Evolutionary conservation across 2,888 invertebrate genomes (phyloP), one percentile per base, ranked within the genome.

Genomic region (Mellilla xanthometata): DNA sequence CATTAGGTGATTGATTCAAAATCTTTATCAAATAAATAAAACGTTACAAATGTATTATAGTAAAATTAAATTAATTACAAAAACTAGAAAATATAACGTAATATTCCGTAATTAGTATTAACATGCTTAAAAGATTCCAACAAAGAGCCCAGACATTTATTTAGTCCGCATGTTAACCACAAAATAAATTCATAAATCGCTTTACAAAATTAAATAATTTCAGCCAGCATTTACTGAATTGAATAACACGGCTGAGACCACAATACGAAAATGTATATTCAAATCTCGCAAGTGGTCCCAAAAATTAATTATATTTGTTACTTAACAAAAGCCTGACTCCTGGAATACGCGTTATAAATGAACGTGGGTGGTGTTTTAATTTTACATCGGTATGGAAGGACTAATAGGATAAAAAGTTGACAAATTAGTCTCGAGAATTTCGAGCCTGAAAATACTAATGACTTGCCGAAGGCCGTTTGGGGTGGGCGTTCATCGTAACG

Each of bases 271-370:
- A 38, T 39, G 23, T 46, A 46, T 46, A 46, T 46, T 46, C 35
- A 35, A 40, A 46, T 35, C 34, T 34, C 31, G 27, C 24, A 40
- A 40, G 13, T 39, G 31, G 40, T 42, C 39, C 34, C 47, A 33
- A 38, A 44, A 39, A 46, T 49, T 53, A 53, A 53, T 51, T 49
- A 49, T 39, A 39, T 51, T 49, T 41, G 38, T 43, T 42, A 45
- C 39, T 40, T 39, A n/a, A 34, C 43, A 56, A 41, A 51, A 39
- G 41, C 13, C n/a, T 44, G 34, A 44, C 33, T 42, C 39, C 32
- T 42, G 32, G 45, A 40, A 27, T 39, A 12, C 35, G 8, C 26
- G 26, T 45, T 45, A 40, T 43, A 36, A 49, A 43, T 39, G 47
- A 42, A 35, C 39, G 22, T 10, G 2, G 19, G 13, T n/a, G 13